These are phyloP conservation scores for Bruchidius siliquastri DNA, from an alignment of 2,888 invertebrate genomes.

Conservation along the genomic window DNA sequence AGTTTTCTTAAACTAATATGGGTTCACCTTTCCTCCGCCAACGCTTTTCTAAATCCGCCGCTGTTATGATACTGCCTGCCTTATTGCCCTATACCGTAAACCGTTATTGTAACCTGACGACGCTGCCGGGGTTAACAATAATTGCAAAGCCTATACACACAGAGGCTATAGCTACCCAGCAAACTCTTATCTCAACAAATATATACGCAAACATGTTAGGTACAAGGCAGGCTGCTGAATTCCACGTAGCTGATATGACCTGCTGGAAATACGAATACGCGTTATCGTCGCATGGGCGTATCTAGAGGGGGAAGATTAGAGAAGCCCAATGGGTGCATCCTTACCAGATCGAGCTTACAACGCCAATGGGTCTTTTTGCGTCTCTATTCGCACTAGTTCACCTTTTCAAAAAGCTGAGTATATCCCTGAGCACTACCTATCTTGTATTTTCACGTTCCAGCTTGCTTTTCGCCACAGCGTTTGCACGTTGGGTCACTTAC, in stretches of 20 bases:
- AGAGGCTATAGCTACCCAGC: neutral
- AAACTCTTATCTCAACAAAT: neutral
- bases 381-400: too few species aligned
- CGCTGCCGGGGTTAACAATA: neutral
- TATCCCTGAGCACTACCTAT: too few species aligned
- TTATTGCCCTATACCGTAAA: neutral
- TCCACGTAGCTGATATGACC: neutral
- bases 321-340: too few species aligned
- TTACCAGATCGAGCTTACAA: too few species aligned
- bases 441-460: too few species aligned
- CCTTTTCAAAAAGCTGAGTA: too few species aligned
- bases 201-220: neutral
- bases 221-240: neutral
- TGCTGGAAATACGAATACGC: neutral
- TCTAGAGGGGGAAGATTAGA: neutral
- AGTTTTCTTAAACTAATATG: too few species aligned
- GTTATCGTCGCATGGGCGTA: neutral
- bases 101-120: neutral
- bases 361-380: too few species aligned
- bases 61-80: neutral
- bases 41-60: neutral
- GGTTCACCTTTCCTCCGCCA: too few species aligned
- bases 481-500: too few species aligned
- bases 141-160: neutral
- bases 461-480: too few species aligned